Base-by-base conservation (phyloP, 1,140 invertebrate genomes). In the Harlomillsia oculata region DNA sequence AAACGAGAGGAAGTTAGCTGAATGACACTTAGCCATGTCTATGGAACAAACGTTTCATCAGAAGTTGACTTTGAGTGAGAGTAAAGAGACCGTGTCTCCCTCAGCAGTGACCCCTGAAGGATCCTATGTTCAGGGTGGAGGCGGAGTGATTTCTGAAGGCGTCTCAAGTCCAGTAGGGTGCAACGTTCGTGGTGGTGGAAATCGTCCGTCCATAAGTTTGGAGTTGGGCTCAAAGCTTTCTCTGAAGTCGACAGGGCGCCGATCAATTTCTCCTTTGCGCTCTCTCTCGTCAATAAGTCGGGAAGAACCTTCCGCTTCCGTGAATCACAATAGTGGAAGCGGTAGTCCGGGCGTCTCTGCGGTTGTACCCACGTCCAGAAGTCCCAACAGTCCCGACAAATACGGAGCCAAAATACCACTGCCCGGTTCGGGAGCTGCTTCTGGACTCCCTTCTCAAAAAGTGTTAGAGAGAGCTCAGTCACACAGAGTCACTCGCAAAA, bases 401-500 rank as follows among this genome's bases (percentile, higher is more conserved):
- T 18, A 5, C 23, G 30, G 28, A 34, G 9, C n/a, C 26, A 50
- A 30, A 14, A 5, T 13, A 3, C 25, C 18, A 11, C 9, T 11
- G 25, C 11, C 20, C 11, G n/a, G 25, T 29, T 6, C 5, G 5
- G 3, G 5, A 13, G 32, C 36, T 36, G 8, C 32, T 3, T 51
- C 5, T 21, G 13, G 18, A 5, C 32, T 36, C 13, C 25, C 32
- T 5, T 23, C 11, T 36, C 21, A 25, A 5, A 36, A 36, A 4
- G 49, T 30, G 9, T 30, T 59, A 2, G 62, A 64, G 23, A 39
- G 58, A 29, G 49, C 43, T 20, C 62, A 60, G 14, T 64, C 58
- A 9, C 32, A 54, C 14, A n/a, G 51, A 16, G 13, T 60, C 3
- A 64, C 62, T n/a, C 25, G 58, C 5, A 64, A 60, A 30, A 60